Evolutionary conservation across 2,113 vertebrate genomes (phyloP), one percentile per base, ranked within the genome.

Genomic region (Scytalopus superciliaris): DNA sequence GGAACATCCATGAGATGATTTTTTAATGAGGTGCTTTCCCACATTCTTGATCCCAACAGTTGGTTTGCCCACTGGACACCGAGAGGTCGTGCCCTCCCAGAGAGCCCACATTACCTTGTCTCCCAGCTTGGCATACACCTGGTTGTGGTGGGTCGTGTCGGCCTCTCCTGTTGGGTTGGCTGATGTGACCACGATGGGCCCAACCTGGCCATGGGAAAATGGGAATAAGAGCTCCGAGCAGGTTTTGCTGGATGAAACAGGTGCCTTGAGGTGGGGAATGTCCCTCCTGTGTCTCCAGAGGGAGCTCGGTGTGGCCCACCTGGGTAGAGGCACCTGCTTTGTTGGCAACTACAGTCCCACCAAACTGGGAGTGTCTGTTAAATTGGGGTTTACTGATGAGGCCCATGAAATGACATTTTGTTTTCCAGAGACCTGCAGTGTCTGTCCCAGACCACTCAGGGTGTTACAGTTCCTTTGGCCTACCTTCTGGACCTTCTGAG

Each of bases 121-220:
- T 47, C 98, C 98, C 59, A 99, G 97, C 90, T 99, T 99, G 91
- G 99, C 98, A 13, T 98, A 98, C 74, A 99, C 99, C 55, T 99
- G 99, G 92, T 99, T 99, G 97, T 99, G 99, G 92, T 99, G 99
- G 13, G 99, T 99, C 3, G 99, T 99, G 94, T 99, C 99, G 33
- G 99, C 99, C 95, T 99, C 99, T 62, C 99, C 99, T 4, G 99
- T 99, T 2, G 99, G 99, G 94, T 99, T 99, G 69, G 99, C 99
- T 84, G 99, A 99, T 2, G 98, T 99, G 62, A 99, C 98, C 66
- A 98, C 98, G 8, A 99, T 98, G 53, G 99, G 99, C 22, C 99
- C 99, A 78, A 99, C 99, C 99, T 99, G 87, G 52, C 16, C 79
- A 45, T 17, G 68, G 25, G 63, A 72, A 69, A 27, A 60, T 0